Conservation (phyloP, 2,888 invertebrate genomes). For the Eupithecia subfuscata region DNA sequence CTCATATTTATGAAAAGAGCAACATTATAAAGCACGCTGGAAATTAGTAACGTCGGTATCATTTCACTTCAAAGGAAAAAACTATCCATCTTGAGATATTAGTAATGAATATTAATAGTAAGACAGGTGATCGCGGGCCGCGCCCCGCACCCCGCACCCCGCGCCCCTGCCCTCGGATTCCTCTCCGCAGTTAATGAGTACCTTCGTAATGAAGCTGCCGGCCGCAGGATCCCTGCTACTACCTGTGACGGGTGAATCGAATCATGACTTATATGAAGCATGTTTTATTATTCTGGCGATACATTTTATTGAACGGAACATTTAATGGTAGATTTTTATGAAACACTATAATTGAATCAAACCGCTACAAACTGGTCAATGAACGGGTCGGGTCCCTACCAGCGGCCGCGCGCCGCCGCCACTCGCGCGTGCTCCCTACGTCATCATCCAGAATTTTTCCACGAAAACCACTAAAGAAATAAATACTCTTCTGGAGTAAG, state of each 20-base stretch:
- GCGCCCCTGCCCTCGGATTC: constrained; percentile 11
- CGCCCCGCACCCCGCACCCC: neutral
- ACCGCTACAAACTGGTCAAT: neutral
- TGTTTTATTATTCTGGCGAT: neutral
- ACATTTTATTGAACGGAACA: neutral
- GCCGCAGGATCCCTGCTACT: neutral
- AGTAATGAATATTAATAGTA: neutral
- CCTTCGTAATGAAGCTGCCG: constrained; percentile 53
- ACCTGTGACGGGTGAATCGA: neutral
- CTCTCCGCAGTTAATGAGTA: constrained; percentile 50
- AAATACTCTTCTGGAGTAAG: neutral
- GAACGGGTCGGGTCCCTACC: neutral
- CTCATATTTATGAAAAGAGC: neutral
- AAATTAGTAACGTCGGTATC: neutral
- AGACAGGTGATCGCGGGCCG: neutral
- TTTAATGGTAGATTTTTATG: neutral
- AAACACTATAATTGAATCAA: neutral
- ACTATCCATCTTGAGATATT: neutral
- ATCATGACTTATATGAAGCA: neutral
- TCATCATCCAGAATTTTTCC: neutral
- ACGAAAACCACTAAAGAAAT: neutral
- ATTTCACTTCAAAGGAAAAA: neutral
- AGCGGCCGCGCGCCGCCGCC: neutral
- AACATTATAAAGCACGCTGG: neutral
- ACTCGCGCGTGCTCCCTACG: neutral